A percentile compares a stretch with the other conserved stretches of the same genome.
These are phyloP conservation scores for Drosophila koepferae DNA, from an alignment of 2,888 invertebrate genomes.

Conservation along the genomic window DNA sequence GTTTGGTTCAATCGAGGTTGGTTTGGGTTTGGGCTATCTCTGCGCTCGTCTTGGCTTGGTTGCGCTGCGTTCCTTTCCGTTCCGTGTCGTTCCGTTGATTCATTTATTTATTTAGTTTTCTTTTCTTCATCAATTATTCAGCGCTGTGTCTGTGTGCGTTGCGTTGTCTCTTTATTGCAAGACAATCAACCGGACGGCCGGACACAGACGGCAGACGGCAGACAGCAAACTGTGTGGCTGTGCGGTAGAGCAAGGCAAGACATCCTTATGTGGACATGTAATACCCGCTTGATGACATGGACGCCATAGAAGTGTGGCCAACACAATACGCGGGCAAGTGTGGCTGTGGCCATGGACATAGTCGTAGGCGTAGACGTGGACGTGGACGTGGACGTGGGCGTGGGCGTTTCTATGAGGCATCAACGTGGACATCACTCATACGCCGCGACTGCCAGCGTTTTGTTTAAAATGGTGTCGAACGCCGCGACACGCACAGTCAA, in stretches of 20 bases:
- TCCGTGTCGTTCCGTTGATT: constrained; percentile 60
- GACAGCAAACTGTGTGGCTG: not conserved
- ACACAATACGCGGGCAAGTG: not conserved
- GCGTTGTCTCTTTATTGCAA: constrained; percentile 58
- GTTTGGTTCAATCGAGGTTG: constrained; percentile 12
- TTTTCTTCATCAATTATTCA: constrained; percentile 74
- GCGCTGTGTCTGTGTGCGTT: constrained; percentile 39
- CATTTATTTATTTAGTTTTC: constrained; percentile 80
- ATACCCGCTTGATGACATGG: constrained; percentile 25
- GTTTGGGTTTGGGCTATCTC: not conserved
- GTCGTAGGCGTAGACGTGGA: no score
- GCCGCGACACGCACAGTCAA: constrained; percentile 24
- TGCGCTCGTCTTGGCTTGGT: constrained; percentile 7
- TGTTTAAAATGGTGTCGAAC: constrained; percentile 10
- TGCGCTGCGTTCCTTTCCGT: constrained; percentile 11
- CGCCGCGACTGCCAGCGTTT: constrained; percentile 23
- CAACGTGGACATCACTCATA: constrained; percentile 38
- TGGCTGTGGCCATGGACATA: not conserved
- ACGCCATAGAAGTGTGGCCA: constrained; percentile 5
- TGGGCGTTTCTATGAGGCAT: not conserved
- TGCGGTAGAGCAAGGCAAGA: not conserved
- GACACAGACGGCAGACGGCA: not conserved
- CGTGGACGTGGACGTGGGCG: not conserved
- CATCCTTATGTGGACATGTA: constrained; percentile 3
- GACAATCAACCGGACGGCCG: constrained; percentile 55